Conservation (phyloP, 2,797 vertebrate species). For the Channa striata region DNA sequence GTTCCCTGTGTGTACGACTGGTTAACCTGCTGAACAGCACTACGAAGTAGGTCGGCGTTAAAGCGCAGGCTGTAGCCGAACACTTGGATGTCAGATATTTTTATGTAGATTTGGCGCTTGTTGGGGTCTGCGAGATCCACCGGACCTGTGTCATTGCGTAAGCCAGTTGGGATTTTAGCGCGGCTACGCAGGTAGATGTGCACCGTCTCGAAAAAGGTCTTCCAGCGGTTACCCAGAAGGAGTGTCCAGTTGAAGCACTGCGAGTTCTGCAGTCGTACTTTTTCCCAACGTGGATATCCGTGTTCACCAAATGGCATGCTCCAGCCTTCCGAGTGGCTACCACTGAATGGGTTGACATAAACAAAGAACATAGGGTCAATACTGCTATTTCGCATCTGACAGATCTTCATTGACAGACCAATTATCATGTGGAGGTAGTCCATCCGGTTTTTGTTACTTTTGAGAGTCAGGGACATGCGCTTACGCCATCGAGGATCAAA, state of each 20-base stretch:
- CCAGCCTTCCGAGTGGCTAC: conserved; percentile 99
- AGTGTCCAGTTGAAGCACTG: conserved; percentile 99
- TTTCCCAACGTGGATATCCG: conserved; percentile 98
- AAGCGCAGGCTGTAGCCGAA: conserved; percentile 98
- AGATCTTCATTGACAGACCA: conserved; percentile 98
- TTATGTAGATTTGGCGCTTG: conserved; percentile 99
- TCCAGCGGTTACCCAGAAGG: conserved; percentile 96
- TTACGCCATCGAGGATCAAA: conserved; percentile 98
- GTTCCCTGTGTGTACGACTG: conserved; percentile 98
- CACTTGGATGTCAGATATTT: conserved; percentile 98
- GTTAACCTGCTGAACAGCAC: conserved; percentile 98
- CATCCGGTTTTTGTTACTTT: conserved; percentile 99
- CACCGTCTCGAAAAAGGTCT: conserved; percentile 99
- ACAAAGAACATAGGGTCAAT: conserved; percentile 99
- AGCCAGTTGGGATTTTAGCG: conserved; percentile 92
- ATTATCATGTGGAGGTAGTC: conserved; percentile 99
- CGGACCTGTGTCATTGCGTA: conserved; percentile 95
- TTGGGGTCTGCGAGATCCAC: conserved; percentile 96
- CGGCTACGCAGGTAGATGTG: conserved; percentile 99
- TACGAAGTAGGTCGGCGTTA: conserved; percentile 95
- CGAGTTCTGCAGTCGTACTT: conserved; percentile 94
- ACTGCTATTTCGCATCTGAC: conserved; percentile 98
- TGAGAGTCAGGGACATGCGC: conserved; percentile 98
- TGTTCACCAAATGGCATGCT: conserved; percentile 99
- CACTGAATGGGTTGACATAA: conserved; percentile 97